phyloP scores from a whole-genome alignment of 1,140 invertebrate genomes.

The Nebria ingens region DNA sequence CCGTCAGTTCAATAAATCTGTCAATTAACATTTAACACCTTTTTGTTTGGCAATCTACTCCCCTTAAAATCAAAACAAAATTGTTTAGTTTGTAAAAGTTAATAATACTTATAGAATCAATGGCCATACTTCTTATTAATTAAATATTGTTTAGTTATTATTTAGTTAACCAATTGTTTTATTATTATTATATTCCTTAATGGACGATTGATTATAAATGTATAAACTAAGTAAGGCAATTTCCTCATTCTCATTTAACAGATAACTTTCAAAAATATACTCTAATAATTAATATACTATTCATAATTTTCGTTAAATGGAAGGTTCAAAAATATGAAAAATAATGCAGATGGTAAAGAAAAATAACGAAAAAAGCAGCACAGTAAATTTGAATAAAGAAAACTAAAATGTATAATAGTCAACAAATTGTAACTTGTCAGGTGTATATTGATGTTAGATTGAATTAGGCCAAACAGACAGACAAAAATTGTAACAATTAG shows the following conservation, averaged over 20 bases:
- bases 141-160: neutral
- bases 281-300: neutral
- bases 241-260: neutral
- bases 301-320: neutral
- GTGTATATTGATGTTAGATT: neutral
- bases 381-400: too few species aligned
- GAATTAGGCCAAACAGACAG: constrained; percentile 1
- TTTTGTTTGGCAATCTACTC: too few species aligned
- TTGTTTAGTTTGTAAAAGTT: constrained; percentile 2
- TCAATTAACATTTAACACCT: too few species aligned
- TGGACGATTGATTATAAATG: neutral
- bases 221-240: constrained; percentile 2
- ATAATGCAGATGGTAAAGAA: neutral
- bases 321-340: neutral
- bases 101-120: constrained; percentile 6
- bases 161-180: constrained; percentile 1
- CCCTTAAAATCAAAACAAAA: too few species aligned
- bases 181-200: constrained; percentile 3
- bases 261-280: constrained; percentile 1
- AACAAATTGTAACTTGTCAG: neutral
- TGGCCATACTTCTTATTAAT: constrained; percentile 6
- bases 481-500: too few species aligned
- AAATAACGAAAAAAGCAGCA: neutral
- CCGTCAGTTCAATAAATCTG: too few species aligned
- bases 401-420: too few species aligned